A percentile compares a stretch with the other conserved stretches of the same genome.
phyloP scores from a whole-genome alignment of 2,113 vertebrate species.

The Cryptoleucopteryx plumbea region DNA sequence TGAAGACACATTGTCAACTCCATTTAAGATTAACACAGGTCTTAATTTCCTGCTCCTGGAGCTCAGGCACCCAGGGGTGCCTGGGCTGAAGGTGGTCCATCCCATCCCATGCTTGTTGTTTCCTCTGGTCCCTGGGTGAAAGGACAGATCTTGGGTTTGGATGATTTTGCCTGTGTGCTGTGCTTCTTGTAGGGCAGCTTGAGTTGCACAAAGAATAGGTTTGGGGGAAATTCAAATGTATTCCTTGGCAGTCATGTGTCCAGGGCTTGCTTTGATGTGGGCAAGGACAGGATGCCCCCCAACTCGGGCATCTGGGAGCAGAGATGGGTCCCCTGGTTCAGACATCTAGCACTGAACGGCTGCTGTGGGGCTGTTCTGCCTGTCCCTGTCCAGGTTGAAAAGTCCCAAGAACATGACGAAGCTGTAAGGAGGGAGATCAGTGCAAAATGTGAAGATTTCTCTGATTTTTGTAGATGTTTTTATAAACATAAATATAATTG shows the following conservation, averaged over 20 bases:
- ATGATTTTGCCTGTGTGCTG: neutral
- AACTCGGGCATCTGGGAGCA: rapidly evolving
- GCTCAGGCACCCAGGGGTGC: neutral
- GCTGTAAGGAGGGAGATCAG: neutral
- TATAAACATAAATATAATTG: neutral
- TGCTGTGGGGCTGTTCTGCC: neutral
- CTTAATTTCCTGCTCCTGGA: neutral
- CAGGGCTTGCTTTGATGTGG: neutral
- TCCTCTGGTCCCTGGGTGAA: neutral
- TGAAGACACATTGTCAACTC: neutral
- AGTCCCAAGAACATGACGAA: rapidly evolving
- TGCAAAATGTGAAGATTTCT: neutral
- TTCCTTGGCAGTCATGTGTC: neutral
- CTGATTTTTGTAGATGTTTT: neutral
- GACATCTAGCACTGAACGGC: neutral
- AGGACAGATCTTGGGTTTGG: neutral
- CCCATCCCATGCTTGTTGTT: neutral
- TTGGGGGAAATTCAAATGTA: neutral
- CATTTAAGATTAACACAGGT: neutral
- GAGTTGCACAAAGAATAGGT: neutral
- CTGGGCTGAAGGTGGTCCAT: neutral
- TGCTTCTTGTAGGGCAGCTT: neutral
- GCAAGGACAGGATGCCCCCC: neutral
- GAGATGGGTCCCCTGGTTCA: neutral
- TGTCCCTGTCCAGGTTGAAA: neutral